Evolutionary conservation across 53 echinoderm and acorn worm species (phyloP).

Genomic region (Stichopus horrens): DNA sequence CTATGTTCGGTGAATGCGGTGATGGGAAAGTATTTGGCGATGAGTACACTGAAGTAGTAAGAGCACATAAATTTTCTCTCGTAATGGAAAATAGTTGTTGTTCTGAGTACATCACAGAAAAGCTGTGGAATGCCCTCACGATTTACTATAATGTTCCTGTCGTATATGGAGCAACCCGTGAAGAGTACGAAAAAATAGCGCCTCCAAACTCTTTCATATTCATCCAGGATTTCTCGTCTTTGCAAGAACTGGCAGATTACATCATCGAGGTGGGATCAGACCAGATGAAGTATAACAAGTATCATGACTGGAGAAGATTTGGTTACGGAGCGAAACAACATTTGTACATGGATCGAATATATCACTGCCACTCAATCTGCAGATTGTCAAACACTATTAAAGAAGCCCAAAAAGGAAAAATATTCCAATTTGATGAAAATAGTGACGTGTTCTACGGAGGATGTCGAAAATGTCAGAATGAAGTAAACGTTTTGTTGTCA

Average conservation of each 20-base stretch:
- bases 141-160: conserved; percentile 23
- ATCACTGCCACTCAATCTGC: conserved; percentile 32
- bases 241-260: conserved; percentile 6
- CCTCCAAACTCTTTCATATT: conserved; percentile 24
- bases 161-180: conserved; percentile 31
- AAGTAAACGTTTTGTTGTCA: background rate
- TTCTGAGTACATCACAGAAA: conserved; percentile 32
- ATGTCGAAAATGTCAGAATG: conserved; percentile 36
- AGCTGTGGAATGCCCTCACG: conserved; percentile 19
- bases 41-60: background rate
- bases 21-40: conserved; percentile 7
- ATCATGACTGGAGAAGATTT: conserved; percentile 24
- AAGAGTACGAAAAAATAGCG: conserved; percentile 37
- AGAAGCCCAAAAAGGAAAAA: background rate
- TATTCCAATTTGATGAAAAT: conserved; percentile 17
- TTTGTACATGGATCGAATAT: background rate
- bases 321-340: conserved; percentile 7
- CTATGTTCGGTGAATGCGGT: conserved; percentile 16
- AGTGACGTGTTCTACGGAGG: conserved; percentile 31
- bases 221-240: conserved; percentile 25
- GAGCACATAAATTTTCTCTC: conserved; percentile 17
- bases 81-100: conserved; percentile 39
- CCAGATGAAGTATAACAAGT: conserved; percentile 15
- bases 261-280: background rate
- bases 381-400: background rate